phyloP scores from a whole-genome alignment of 2,888 invertebrate species.

The Cylloceria caligata region DNA sequence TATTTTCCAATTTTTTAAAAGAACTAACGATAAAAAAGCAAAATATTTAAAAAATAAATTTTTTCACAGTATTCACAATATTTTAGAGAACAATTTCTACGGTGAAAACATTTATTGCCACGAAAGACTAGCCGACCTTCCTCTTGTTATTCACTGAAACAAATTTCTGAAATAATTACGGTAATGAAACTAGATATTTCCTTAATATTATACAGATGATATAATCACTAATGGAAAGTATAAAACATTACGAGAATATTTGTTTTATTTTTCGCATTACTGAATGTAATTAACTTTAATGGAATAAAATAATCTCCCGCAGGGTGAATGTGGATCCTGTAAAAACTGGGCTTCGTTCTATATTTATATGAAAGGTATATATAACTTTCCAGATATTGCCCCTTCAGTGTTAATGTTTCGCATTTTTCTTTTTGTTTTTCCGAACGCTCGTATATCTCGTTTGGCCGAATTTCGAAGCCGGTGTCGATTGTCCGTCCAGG shows the following conservation, averaged over 20 bases:
- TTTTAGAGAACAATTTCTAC: too few species aligned
- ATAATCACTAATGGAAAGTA: too few species aligned
- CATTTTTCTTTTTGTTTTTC: background rate
- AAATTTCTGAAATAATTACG: too few species aligned
- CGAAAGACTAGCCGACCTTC: too few species aligned
- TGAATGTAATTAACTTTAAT: background rate
- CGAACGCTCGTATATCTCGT: background rate
- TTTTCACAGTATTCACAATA: too few species aligned
- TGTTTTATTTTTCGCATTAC: background rate
- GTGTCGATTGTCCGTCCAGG: constrained; percentile 40
- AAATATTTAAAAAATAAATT: too few species aligned
- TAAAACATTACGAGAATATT: background rate
- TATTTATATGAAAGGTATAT: background rate
- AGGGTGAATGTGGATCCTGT: background rate
- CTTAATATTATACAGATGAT: too few species aligned
- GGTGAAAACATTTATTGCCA: too few species aligned
- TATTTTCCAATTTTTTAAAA: too few species aligned
- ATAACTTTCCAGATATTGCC: background rate
- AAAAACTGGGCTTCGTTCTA: background rate
- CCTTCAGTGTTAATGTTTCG: constrained; percentile 5
- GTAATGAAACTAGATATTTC: too few species aligned
- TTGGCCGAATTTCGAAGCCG: constrained; percentile 21
- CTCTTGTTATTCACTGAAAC: too few species aligned
- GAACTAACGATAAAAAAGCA: too few species aligned
- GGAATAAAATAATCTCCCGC: background rate